These are phyloP conservation scores for Heterohyrax brucei DNA, from an alignment of 2,797 vertebrate genomes.

Conservation along the genomic window DNA sequence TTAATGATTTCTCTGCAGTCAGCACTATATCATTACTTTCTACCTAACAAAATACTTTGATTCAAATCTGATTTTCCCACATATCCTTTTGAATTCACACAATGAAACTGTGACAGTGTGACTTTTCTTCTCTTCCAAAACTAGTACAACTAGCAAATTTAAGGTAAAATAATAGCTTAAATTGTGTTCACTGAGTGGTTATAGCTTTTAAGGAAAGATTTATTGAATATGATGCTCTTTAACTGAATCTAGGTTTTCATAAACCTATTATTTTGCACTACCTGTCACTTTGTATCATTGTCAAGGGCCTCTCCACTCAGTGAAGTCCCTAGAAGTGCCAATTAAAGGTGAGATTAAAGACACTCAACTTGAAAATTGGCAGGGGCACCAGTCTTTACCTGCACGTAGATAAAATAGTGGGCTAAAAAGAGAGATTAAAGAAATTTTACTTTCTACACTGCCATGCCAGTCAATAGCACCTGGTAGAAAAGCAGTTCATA, in stretches of 20 bases:
- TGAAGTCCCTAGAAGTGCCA: slow-evolving; percentile 56
- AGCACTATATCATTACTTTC: slow-evolving; percentile 45
- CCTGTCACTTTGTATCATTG: slow-evolving; percentile 50
- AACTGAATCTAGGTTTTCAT: slow-evolving; percentile 40
- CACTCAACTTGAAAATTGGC: not conserved
- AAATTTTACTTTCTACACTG: not conserved
- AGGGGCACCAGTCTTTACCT: not conserved
- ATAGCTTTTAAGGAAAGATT: slow-evolving; percentile 52
- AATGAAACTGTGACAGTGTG: not conserved
- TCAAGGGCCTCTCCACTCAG: slow-evolving; percentile 52
- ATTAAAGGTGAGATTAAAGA: slow-evolving; percentile 72
- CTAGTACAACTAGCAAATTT: slow-evolving; percentile 14
- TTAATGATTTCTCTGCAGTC: slow-evolving; percentile 5
- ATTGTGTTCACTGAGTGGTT: slow-evolving; percentile 41
- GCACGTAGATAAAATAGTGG: not conserved
- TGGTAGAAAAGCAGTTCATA: not conserved
- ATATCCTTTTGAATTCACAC: not conserved
- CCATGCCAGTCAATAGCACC: not conserved
- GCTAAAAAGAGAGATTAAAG: slow-evolving; percentile 13
- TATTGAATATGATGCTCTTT: slow-evolving; percentile 44
- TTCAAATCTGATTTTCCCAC: not conserved
- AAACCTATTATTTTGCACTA: slow-evolving; percentile 52
- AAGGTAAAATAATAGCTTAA: slow-evolving; percentile 56
- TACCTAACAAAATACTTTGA: slow-evolving; percentile 23
- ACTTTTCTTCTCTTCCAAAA: slow-evolving; percentile 51